These are phyloP conservation scores for Macropus fuliginosus DNA, from an alignment of 2,797 vertebrate genomes.

Conservation along the genomic window DNA sequence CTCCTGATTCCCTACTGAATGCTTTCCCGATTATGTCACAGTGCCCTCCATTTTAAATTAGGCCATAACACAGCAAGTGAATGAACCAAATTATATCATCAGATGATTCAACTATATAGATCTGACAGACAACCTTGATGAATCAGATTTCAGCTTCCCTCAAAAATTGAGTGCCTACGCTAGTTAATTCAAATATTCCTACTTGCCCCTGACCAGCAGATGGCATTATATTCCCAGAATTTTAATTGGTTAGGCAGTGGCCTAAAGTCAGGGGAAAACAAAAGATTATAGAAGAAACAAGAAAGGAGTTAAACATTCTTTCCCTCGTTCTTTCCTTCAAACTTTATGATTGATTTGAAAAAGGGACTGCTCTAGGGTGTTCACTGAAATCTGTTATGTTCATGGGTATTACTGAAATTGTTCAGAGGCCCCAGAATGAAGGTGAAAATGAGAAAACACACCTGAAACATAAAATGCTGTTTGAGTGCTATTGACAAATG, in stretches of 20 bases:
- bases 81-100: background rate
- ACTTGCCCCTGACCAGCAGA: slow-evolving; percentile 81
- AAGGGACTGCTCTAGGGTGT: slow-evolving; percentile 27
- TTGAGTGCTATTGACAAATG: slow-evolving; percentile 23
- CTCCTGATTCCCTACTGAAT: background rate
- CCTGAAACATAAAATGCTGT: slow-evolving; percentile 35
- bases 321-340: background rate
- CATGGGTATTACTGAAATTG: slow-evolving; percentile 56
- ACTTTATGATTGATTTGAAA: slow-evolving; percentile 33
- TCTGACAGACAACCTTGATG: background rate
- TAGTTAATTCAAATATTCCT: background rate
- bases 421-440: slow-evolving; percentile 48
- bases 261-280: background rate
- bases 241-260: slow-evolving; percentile 40
- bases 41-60: background rate
- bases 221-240: slow-evolving; percentile 81
- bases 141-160: background rate
- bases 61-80: background rate
- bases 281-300: background rate
- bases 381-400: slow-evolving; percentile 58
- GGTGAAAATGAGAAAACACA: slow-evolving; percentile 52
- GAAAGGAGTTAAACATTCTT: background rate
- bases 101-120: background rate
- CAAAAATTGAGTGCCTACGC: background rate
- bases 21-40: background rate